Conservation (phyloP, 1,140 invertebrate species). For the Drosophila repleta region DNA sequence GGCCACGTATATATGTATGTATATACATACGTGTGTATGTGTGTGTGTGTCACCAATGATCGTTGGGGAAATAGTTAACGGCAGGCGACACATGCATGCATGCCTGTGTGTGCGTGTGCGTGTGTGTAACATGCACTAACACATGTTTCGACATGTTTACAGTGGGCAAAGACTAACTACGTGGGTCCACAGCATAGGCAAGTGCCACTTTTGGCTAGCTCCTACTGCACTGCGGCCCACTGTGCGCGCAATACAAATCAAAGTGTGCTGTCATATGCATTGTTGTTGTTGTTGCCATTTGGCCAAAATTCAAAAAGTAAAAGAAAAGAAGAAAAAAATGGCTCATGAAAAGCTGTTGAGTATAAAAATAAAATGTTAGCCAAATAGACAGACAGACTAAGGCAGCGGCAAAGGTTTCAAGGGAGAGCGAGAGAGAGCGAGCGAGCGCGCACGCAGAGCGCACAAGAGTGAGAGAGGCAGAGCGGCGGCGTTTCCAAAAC, state of each 20-base stretch:
- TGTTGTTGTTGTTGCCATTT: conserved; percentile 58
- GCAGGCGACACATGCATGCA: not conserved
- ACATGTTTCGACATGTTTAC: not conserved
- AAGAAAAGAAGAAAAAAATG: conserved; percentile 51
- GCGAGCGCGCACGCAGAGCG: not conserved
- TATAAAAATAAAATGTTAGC: conserved; percentile 73
- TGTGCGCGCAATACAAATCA: conserved; percentile 22
- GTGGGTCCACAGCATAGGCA: not conserved
- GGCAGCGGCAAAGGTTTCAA: conserved; percentile 33
- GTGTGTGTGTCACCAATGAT: conserved; percentile 26
- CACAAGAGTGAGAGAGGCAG: not conserved
- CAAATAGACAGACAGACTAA: conserved; percentile 33
- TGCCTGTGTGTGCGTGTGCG: not conserved
- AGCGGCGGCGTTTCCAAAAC: conserved; percentile 31
- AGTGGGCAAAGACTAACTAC: not conserved
- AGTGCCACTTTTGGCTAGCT: not conserved
- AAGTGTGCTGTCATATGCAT: conserved; percentile 38
- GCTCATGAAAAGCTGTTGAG: conserved; percentile 62
- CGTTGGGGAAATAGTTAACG: conserved; percentile 5
- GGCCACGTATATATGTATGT: conserved; percentile 14
- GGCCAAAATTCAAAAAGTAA: conserved; percentile 74
- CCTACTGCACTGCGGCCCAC: conserved; percentile 17
- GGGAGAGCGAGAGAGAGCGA: conserved; percentile 22
- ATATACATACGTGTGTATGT: not conserved
- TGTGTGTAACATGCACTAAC: not conserved